A percentile compares a stretch with the other conserved stretches of the same genome.
phyloP scores from a whole-genome alignment of 2,113 vertebrate genomes.

The Deroptyus accipitrinus region DNA sequence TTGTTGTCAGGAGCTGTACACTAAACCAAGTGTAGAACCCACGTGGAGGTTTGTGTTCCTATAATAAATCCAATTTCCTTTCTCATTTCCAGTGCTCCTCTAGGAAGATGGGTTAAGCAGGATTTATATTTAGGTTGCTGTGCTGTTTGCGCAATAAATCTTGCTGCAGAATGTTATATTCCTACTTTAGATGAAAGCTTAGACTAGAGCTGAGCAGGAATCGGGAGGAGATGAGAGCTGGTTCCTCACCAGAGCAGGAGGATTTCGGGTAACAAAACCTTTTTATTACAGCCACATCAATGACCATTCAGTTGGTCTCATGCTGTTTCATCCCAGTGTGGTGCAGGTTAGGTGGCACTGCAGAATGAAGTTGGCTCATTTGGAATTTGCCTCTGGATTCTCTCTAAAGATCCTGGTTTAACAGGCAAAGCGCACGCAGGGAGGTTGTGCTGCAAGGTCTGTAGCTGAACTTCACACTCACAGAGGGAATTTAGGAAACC shows the following conservation, averaged over 20 bases:
- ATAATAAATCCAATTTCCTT: background rate
- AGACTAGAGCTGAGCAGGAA: background rate
- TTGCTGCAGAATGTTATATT: background rate
- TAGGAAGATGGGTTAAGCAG: background rate
- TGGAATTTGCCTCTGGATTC: background rate
- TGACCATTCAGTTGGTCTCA: background rate
- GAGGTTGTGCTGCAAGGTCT: background rate
- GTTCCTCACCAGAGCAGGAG: background rate
- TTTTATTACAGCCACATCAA: background rate
- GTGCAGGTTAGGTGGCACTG: background rate
- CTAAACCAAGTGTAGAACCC: background rate
- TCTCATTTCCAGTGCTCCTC: background rate
- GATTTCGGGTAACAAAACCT: background rate
- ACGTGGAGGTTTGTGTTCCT: background rate
- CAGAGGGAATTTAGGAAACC: background rate
- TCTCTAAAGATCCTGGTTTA: background rate
- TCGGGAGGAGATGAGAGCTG: background rate
- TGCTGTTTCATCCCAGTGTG: background rate
- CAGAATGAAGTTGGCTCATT: accelerated
- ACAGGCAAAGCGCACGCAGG: background rate
- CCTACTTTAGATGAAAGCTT: background rate
- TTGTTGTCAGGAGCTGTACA: accelerated
- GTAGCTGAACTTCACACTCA: background rate
- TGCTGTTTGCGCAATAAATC: background rate
- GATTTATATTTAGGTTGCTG: background rate